These are phyloP conservation scores for Lagopus leucura DNA, from an alignment of 2,113 vertebrate genomes.

Conservation along the genomic window DNA sequence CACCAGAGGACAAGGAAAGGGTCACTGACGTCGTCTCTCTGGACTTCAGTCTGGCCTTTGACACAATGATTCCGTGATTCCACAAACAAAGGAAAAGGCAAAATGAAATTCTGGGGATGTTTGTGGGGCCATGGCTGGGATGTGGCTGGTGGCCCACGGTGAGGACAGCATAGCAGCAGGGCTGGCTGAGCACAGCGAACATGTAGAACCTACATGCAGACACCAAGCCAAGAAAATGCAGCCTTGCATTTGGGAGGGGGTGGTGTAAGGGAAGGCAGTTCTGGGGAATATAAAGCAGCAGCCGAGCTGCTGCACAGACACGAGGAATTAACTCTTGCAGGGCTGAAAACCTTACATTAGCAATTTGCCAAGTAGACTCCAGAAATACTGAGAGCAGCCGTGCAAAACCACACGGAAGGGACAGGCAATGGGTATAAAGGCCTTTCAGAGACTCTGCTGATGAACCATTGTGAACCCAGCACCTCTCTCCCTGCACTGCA, in stretches of 20 bases:
- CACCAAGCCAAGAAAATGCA: not conserved
- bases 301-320: not conserved
- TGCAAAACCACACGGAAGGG: fast-evolving
- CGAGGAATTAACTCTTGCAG: not conserved
- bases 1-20: too few relatives aligned
- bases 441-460: not conserved
- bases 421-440: not conserved
- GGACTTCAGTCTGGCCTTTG: too few relatives aligned
- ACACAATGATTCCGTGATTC: too few relatives aligned
- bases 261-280: not conserved
- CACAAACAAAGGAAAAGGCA: not conserved
- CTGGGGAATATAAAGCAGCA: not conserved
- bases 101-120: not conserved
- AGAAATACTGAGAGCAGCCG: not conserved
- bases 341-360: not conserved
- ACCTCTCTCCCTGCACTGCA: too few relatives aligned
- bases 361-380: not conserved
- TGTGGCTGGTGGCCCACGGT: not conserved
- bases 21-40: too few relatives aligned
- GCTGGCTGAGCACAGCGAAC: not conserved
- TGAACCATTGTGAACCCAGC: fast-evolving
- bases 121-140: not conserved
- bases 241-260: not conserved
- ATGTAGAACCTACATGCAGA: not conserved
- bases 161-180: not conserved